phyloP scores from a whole-genome alignment of 2,113 vertebrate species.

The Scolopax mira region DNA sequence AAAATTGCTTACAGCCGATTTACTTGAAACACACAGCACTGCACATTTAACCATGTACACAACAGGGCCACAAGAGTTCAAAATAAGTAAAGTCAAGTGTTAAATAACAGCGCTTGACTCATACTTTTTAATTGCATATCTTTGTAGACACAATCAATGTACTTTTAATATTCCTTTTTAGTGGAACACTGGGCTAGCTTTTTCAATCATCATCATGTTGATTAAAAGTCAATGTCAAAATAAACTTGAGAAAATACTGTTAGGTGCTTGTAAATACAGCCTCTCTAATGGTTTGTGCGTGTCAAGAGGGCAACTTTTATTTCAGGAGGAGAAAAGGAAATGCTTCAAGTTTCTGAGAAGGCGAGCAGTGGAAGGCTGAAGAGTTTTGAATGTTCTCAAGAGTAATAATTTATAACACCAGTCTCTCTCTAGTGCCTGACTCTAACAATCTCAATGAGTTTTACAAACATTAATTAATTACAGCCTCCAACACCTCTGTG shows the following conservation, averaged over 20 bases:
- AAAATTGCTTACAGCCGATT: slow-evolving; percentile 76
- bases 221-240: slow-evolving; percentile 75
- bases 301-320: slow-evolving; percentile 68
- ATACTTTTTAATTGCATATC: slow-evolving; percentile 78
- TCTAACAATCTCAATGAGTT: slow-evolving; percentile 31
- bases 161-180: slow-evolving; percentile 70
- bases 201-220: slow-evolving; percentile 67
- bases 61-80: slow-evolving; percentile 70
- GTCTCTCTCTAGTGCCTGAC: slow-evolving; percentile 29
- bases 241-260: slow-evolving; percentile 66
- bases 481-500: background rate
- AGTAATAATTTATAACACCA: slow-evolving; percentile 52
- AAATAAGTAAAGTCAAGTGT: slow-evolving; percentile 75
- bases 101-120: slow-evolving; percentile 76
- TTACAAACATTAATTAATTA: slow-evolving; percentile 52
- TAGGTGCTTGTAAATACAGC: slow-evolving; percentile 73
- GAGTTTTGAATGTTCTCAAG: slow-evolving; percentile 52
- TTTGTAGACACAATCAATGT: slow-evolving; percentile 74
- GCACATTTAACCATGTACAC: slow-evolving; percentile 60
- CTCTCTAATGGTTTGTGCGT: slow-evolving; percentile 61
- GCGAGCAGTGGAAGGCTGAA: slow-evolving; percentile 14
- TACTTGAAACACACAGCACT: slow-evolving; percentile 69
- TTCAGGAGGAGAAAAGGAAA: slow-evolving; percentile 56
- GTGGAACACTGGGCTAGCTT: slow-evolving; percentile 50
- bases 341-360: slow-evolving; percentile 39